These are phyloP conservation scores for Platycheirus rosarum DNA, from an alignment of 2,888 invertebrate genomes.

Conservation along the genomic window DNA sequence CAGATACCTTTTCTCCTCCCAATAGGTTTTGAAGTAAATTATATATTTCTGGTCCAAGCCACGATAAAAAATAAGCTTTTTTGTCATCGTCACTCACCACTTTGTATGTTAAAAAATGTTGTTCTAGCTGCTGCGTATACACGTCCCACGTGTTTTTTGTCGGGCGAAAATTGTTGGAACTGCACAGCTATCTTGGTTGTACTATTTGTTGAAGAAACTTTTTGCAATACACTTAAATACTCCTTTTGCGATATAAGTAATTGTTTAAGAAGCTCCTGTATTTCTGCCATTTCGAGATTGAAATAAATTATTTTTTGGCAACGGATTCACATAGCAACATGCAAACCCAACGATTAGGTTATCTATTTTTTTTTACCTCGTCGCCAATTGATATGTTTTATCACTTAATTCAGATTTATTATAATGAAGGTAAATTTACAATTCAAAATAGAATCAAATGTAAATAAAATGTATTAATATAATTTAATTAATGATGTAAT, in stretches of 20 bases:
- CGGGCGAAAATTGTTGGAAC: conserved; percentile 2
- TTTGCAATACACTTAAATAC: conserved; percentile 5
- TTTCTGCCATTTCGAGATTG: conserved; percentile 4
- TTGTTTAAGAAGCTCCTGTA: conserved; percentile 8
- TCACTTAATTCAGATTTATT: background rate
- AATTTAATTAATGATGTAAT: no score
- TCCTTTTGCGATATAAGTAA: conserved; percentile 24
- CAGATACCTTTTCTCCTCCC: conserved; percentile 6
- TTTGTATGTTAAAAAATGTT: conserved; percentile 31
- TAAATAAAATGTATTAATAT: no score
- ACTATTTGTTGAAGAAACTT: background rate
- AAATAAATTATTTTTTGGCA: background rate
- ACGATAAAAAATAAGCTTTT: conserved; percentile 33
- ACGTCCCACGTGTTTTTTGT: conserved; percentile 30
- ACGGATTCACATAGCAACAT: background rate
- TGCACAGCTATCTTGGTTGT: conserved; percentile 1
- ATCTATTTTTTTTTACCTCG: background rate
- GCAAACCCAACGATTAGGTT: conserved; percentile 10
- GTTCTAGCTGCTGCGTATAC: conserved; percentile 24
- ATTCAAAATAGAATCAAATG: no score
- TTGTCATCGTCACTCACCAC: conserved; percentile 36
- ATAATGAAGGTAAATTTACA: no score
- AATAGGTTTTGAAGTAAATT: conserved; percentile 26
- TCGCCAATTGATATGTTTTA: conserved; percentile 21
- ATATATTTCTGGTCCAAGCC: conserved; percentile 10